Percentiles rank a stretch among this genome's conserved stretches.
Conservation (phyloP, 2,113 vertebrate species). For the Typhlomys cinereus region DNA sequence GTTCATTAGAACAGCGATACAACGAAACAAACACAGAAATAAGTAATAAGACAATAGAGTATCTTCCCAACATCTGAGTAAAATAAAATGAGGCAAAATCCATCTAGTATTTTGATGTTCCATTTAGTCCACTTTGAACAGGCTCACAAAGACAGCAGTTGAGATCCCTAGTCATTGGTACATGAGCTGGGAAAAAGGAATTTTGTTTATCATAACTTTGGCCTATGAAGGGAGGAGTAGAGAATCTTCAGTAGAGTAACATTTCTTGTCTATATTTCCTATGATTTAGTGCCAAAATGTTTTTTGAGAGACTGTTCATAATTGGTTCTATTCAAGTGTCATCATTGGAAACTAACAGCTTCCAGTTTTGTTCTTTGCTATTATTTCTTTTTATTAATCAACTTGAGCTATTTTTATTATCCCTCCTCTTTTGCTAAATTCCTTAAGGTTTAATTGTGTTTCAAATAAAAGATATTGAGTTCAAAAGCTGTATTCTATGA, state of each 20-base stretch:
- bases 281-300: conserved; percentile 47
- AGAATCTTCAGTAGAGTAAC: background rate
- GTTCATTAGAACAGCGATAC: background rate
- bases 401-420: conserved; percentile 35
- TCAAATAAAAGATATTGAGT: conserved; percentile 30
- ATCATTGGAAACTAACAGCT: conserved; percentile 34
- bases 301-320: conserved; percentile 47
- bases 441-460: conserved; percentile 28
- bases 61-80: background rate
- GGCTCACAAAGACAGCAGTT: background rate
- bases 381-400: conserved; percentile 47
- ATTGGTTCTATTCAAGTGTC: conserved; percentile 15
- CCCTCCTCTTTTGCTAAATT: background rate
- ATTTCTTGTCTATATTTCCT: conserved; percentile 50
- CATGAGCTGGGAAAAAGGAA: conserved; percentile 39
- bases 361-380: background rate
- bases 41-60: background rate
- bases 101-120: background rate
- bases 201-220: conserved; percentile 51
- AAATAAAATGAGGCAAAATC: background rate
- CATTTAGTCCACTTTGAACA: background rate
- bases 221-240: background rate
- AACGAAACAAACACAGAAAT: background rate
- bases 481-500: conserved; percentile 47
- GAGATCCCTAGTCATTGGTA: background rate